Evolutionary conservation across 2,113 vertebrate genomes (phyloP).

Genomic region (Aptenodytes patagonicus): DNA sequence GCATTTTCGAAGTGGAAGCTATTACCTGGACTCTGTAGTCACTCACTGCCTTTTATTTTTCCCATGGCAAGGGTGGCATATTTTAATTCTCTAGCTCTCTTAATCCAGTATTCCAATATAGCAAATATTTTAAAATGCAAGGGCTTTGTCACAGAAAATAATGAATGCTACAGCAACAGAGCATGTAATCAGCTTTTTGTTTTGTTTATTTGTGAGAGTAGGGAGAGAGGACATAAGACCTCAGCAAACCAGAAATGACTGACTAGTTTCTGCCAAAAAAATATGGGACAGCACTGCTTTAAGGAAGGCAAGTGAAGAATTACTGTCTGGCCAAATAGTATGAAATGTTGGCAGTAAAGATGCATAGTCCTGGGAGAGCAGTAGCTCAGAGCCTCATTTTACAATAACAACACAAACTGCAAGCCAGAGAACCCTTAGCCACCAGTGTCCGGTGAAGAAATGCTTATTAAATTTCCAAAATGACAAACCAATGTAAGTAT

Average conservation of each 20-base stretch:
- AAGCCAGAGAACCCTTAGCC: background rate
- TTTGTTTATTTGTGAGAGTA: background rate
- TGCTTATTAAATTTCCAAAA: background rate
- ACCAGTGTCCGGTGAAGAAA: background rate
- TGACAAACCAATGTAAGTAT: background rate
- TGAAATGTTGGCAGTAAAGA: background rate
- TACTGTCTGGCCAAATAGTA: background rate
- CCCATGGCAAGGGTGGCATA: background rate
- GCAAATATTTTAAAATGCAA: background rate
- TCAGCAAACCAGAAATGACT: background rate
- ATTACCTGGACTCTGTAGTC: background rate
- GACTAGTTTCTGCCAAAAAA: background rate
- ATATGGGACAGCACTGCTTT: background rate
- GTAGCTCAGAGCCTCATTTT: slow-evolving; percentile 1
- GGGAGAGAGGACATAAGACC: background rate
- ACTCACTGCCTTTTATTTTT: background rate
- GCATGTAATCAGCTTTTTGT: background rate
- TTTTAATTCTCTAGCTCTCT: background rate
- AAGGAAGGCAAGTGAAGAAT: background rate
- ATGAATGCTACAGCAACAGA: background rate
- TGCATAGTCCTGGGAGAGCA: background rate
- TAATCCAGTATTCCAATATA: background rate
- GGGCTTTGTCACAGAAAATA: background rate
- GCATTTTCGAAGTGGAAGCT: background rate
- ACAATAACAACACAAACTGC: background rate